Percentiles rank a stretch among this genome's conserved stretches.
phyloP scores from a whole-genome alignment of 2,113 vertebrate genomes.

The Thryonomys swinderianus region DNA sequence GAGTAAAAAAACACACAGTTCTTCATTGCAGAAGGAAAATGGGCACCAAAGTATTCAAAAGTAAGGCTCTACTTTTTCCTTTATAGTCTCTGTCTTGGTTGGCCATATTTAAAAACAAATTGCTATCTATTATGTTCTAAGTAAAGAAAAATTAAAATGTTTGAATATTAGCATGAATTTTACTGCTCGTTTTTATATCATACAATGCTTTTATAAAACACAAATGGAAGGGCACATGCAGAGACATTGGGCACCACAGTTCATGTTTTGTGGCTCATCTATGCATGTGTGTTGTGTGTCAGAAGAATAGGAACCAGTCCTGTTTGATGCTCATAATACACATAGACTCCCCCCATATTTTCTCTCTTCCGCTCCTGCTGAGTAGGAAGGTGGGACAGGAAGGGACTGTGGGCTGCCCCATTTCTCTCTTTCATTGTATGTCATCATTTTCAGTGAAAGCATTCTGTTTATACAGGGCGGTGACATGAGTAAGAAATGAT shows the following conservation, averaged over 20 bases:
- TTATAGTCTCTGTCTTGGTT: not conserved
- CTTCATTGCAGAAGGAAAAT: not conserved
- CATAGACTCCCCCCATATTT: not conserved
- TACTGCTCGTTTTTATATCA: not conserved
- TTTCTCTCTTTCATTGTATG: not conserved
- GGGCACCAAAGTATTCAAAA: not conserved
- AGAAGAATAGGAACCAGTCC: not conserved
- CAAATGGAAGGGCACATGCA: not conserved
- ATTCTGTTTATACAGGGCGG: not conserved
- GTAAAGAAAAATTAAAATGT: constrained; percentile 11
- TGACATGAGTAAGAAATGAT: not conserved
- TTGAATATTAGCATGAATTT: not conserved
- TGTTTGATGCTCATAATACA: not conserved
- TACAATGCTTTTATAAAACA: not conserved
- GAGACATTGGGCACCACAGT: not conserved
- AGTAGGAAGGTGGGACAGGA: not conserved
- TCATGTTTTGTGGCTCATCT: too few species aligned
- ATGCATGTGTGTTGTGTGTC: not conserved
- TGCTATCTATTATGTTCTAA: not conserved
- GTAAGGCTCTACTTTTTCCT: not conserved
- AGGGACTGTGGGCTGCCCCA: not conserved
- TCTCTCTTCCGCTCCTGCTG: not conserved
- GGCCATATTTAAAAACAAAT: not conserved
- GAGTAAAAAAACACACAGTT: not conserved
- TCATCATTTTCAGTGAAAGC: not conserved